phyloP scores from a whole-genome alignment of 2,888 invertebrate genomes.

The Parnassius mnemosyne region DNA sequence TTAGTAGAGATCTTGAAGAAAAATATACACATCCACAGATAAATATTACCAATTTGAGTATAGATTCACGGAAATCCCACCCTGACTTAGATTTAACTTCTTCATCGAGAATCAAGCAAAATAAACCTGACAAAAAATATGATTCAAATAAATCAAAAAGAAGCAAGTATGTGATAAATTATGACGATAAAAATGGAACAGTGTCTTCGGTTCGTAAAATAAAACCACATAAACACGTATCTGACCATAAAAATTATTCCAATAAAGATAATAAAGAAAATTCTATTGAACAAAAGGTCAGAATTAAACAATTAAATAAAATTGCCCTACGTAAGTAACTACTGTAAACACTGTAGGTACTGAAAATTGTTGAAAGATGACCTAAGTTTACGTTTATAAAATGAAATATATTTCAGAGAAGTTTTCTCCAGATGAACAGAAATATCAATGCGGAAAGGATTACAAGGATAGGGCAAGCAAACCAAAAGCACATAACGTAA shows the following conservation, averaged over 20 bases:
- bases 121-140: slow-evolving; percentile 31
- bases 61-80: slow-evolving; percentile 11
- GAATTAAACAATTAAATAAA: slow-evolving; percentile 56
- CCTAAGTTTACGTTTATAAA: slow-evolving; percentile 46
- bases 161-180: slow-evolving; percentile 71
- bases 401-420: slow-evolving; percentile 74
- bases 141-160: slow-evolving; percentile 44
- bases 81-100: slow-evolving; percentile 19
- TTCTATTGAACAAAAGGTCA: slow-evolving; percentile 48
- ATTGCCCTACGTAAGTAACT: slow-evolving; percentile 73
- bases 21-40: slow-evolving; percentile 23
- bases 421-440: slow-evolving; percentile 37
- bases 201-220: slow-evolving; percentile 71
- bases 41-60: slow-evolving; percentile 28
- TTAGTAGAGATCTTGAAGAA: slow-evolving; percentile 19
- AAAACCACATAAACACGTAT: slow-evolving; percentile 47
- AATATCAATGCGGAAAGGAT: slow-evolving; percentile 55
- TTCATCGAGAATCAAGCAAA: slow-evolving; percentile 30
- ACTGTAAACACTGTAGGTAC: slow-evolving; percentile 53
- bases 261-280: slow-evolving; percentile 53
- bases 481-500: slow-evolving; percentile 49
- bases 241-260: slow-evolving; percentile 54
- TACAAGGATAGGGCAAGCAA: slow-evolving; percentile 58
- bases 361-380: slow-evolving; percentile 37
- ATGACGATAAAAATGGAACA: slow-evolving; percentile 73